Evolutionary conservation across 2,797 vertebrate species (phyloP), one percentile per base, ranked within the genome.

Genomic region (Lacerta viridis): DNA sequence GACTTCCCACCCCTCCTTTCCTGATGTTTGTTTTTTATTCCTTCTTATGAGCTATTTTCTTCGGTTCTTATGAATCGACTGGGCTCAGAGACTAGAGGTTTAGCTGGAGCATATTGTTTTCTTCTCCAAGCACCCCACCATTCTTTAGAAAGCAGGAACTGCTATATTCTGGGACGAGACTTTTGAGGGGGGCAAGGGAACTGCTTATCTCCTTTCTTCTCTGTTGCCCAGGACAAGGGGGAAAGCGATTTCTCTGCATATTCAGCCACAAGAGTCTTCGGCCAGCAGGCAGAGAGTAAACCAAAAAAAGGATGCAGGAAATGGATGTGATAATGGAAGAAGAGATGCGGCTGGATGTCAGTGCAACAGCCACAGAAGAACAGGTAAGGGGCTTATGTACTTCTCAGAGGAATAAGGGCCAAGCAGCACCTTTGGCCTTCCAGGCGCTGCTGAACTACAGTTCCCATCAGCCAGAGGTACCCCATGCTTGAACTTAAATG

Each of bases 271-370:
- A 29, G 33, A 81, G 11, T 46, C 43, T 69, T 61, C 3, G 2
- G 59, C 6, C 17, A 41, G 66, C 13, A 2, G 3, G 2, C 17
- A 25, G 20, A 46, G 36, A 88, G 7, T 75, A 55, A 64, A 8
- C 33, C 6, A 36, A 27, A 68, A 43, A 7, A 23, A 89, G 81
- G 88, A 71, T 85, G 59, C 41, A 81, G 4, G 79, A 89, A 41
- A 86, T 82, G 83, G 61, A 85, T 41, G 79, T 25, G 17, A 17
- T 23, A 20, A 84, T 29, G 3, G 72, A 75, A 59, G 78, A 43
- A 75, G 59, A 81, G 59, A 55, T 29, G 43, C 33, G 10, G 6
- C 6, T 74, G 59, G 46, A 23, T 15, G 50, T 55, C 4, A 7
- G 18, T 0, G 59, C 55, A 7, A 29, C 11, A 41, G 27, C 41